Evolutionary conservation across 1,140 invertebrate species (phyloP), one percentile per base, ranked within the genome.

Genomic region (Galleria mellonella): DNA sequence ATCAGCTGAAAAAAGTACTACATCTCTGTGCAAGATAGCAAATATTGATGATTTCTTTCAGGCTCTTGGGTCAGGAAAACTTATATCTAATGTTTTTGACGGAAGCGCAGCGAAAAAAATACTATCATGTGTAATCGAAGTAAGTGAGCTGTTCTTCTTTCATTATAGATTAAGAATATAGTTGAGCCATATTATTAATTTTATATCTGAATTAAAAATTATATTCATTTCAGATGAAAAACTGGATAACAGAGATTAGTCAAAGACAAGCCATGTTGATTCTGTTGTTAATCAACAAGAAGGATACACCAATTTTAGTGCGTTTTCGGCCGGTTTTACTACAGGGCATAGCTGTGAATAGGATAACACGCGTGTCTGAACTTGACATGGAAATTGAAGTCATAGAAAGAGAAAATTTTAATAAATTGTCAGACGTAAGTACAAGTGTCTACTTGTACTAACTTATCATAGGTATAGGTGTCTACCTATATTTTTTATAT

Each of bases 331-430:
- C 65, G 0, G 40, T 82, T 9, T 37, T 84, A 43, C 48, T 84
- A 13, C 77, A 84, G 47, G 79, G 70, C 0, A 84, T 84, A 14
- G 77, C 79, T 6, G 63, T 78, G 0, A 78, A 81, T 31, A 73
- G 77, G 47, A 84, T 84, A 14, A 82, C 81, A 4, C 55, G 55
- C 29, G 56, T 57, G 2, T 52, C 57, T 1, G 79, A 83, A 55
- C 55, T 83, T n/a, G 71, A 83, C 39, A 76, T 76, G 65, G 77
- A 83, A 55, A 73, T 83, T 12, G 77, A 83, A 60, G 76, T 83
- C 1, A 79, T 83, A 43, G 75, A 82, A 52, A 76, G 42, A 39
- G 79, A 83, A 50, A 63, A 74, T 46, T 42, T 83, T 9, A 69
- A 66, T 45, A 66, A 44, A 47, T 35, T 66, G 8, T 38, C 52